Conservation (phyloP, 2,797 vertebrate genomes). For the Hydrophis major region DNA sequence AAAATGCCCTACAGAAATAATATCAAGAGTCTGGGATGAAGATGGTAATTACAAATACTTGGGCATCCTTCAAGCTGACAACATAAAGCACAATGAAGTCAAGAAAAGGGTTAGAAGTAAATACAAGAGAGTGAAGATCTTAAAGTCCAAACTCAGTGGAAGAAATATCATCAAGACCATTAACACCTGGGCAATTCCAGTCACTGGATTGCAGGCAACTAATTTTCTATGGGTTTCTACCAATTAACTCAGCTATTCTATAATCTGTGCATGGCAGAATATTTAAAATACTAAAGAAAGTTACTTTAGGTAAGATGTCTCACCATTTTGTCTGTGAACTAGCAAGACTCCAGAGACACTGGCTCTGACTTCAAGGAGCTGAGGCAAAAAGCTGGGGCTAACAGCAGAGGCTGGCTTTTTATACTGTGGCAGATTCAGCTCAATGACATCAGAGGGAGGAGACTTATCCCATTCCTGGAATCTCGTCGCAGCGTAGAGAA, state of each 20-base stretch:
- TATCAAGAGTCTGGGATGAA: not conserved
- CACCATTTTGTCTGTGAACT: conserved; percentile 21
- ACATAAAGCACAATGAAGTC: not conserved
- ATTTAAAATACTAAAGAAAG: not conserved
- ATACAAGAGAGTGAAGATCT: no score
- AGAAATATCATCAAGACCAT: not conserved
- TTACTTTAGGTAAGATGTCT: not conserved
- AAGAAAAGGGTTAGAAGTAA: no score
- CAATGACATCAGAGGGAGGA: no score
- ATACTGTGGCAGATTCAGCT: no score
- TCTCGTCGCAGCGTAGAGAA: not conserved
- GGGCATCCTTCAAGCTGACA: no score
- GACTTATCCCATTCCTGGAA: no score
- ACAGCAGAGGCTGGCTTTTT: no score
- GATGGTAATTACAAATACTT: no score
- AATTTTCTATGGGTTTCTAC: not conserved
- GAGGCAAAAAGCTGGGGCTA: no score
- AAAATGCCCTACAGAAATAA: not conserved
- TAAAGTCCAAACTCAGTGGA: no score
- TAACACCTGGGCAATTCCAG: not conserved
- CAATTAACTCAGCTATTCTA: not conserved
- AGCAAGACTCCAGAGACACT: no score
- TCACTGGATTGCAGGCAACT: not conserved
- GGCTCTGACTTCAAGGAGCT: no score
- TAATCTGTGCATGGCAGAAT: not conserved